Percentiles rank a stretch among this genome's conserved stretches.
Conservation (phyloP, 1,140 invertebrate genomes). For the Plutomurus gul region DNA sequence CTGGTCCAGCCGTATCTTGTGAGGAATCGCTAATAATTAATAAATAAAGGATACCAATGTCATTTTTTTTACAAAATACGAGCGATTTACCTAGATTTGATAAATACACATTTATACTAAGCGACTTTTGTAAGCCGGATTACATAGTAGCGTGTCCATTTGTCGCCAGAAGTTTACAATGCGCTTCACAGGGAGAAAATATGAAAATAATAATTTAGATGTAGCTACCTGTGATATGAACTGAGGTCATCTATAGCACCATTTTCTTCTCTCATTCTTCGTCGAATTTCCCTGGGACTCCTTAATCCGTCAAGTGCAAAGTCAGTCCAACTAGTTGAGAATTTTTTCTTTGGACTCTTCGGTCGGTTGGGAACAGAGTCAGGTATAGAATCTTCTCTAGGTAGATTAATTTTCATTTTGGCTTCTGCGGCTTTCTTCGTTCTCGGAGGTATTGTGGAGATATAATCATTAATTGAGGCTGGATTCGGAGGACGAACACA, state of each 20-base stretch:
- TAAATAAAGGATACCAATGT: too few relatives aligned
- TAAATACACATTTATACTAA: too few relatives aligned
- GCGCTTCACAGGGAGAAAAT: too few relatives aligned
- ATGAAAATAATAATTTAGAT: neutral
- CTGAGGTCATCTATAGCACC: slow-evolving; percentile 37
- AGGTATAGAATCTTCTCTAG: slow-evolving; percentile 63
- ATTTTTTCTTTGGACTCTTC: slow-evolving; percentile 56
- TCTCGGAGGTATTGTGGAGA: slow-evolving; percentile 54
- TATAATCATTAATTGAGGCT: slow-evolving; percentile 75
- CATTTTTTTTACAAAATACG: too few relatives aligned
- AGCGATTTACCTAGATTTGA: too few relatives aligned
- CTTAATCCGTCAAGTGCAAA: slow-evolving; percentile 66
- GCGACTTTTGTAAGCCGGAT: too few relatives aligned
- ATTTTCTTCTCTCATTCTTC: slow-evolving; percentile 53
- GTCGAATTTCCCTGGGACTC: slow-evolving; percentile 57
- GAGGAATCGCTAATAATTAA: slow-evolving; percentile 65
- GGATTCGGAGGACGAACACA: slow-evolving; percentile 72
- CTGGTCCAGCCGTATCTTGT: slow-evolving; percentile 58
- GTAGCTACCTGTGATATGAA: slow-evolving; percentile 45
- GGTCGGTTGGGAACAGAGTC: slow-evolving; percentile 55
- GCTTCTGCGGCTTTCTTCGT: slow-evolving; percentile 59
- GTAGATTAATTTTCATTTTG: slow-evolving; percentile 72
- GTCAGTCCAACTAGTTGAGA: slow-evolving; percentile 66
- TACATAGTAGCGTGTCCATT: too few relatives aligned
- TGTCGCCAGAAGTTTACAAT: too few relatives aligned